Evolutionary conservation across 2,797 vertebrate species (phyloP), one percentile per base, ranked within the genome.

Genomic region (Loriculus beryllinus): DNA sequence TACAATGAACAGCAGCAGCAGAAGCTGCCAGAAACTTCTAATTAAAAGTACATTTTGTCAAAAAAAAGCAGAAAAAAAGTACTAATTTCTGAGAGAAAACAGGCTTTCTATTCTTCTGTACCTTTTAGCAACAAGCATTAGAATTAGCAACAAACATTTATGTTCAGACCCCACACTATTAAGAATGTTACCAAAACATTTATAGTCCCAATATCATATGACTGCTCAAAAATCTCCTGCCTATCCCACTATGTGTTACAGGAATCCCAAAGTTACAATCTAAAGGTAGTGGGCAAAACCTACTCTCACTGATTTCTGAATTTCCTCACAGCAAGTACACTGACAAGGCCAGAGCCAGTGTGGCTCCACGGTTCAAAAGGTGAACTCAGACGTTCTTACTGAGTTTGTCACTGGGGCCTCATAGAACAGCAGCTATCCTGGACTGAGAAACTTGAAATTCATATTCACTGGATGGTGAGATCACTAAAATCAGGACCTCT

Each of bases 321-420:
- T 65, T 35, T 77, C 40, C 45, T 68, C 0, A 0, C 1, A 62
- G 47, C n/a, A 40, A 31, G 49, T 63, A 15, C 1, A 1, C 28
- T 64, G 69, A 47, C n/a, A 69, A 45, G 83, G 62, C 29, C 3
- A 1, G 56, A 43, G 71, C 7, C 5, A 51, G 21, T 3, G 2
- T 7, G 47, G 15, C 9, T 14, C 11, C 13, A 40, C 12, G 26
- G 26, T 25, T 52, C 43, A 45, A 25, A 69, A 49, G 35, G 5
- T 56, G 29, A 81, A 17, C 14, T 60, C 43, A 17, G 39, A 8
- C 10, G 14, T 40, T 21, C 54, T 70, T 14, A 9, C 10, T 3
- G 5, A 76, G 6, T 47, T 59, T 64, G 15, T 18, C 31, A 54
- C 43, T 52, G 52, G 64, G 43, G 9, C 54, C 21, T 19, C 8